A percentile compares a stretch with the other conserved stretches of the same genome.
phyloP scores from a whole-genome alignment of 2,797 vertebrate genomes.

The Mus spretus region DNA sequence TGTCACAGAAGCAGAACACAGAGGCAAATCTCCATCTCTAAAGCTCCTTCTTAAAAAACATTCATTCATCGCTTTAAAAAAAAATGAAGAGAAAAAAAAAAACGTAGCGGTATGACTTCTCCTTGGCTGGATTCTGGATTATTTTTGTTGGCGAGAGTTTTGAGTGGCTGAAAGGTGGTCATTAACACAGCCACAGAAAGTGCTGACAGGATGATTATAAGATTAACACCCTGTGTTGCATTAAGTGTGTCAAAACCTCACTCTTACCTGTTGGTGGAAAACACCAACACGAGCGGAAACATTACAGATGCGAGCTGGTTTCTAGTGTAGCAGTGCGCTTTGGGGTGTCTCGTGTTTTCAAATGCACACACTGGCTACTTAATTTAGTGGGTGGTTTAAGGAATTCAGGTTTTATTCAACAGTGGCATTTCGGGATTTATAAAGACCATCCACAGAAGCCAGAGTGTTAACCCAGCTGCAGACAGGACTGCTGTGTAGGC shows the following conservation, averaged over 20 bases:
- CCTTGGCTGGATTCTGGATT: constrained; percentile 84
- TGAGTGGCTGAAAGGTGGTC: constrained; percentile 90
- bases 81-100: constrained; percentile 73
- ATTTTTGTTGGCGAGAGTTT: constrained; percentile 88
- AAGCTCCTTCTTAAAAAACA: background rate
- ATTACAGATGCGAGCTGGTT: constrained; percentile 68
- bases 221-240: constrained; percentile 89
- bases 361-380: constrained; percentile 38
- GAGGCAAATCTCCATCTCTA: background rate
- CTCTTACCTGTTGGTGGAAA: constrained; percentile 88
- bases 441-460: background rate
- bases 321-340: constrained; percentile 52
- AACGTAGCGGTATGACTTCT: constrained; percentile 80
- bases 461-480: too few relatives aligned
- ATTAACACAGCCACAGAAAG: constrained; percentile 90
- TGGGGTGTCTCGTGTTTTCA: constrained; percentile 39
- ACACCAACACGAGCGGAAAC: constrained; percentile 82
- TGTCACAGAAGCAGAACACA: background rate
- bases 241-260: constrained; percentile 88
- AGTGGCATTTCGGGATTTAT: background rate
- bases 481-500: too few relatives aligned
- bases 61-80: constrained; percentile 60
- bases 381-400: constrained; percentile 48
- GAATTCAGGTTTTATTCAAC: constrained; percentile 19
- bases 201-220: constrained; percentile 90